A percentile compares a stretch with the other conserved stretches of the same genome.
Evolutionary conservation across 2,113 vertebrate genomes (phyloP).

Genomic region (Blennius ocellaris): DNA sequence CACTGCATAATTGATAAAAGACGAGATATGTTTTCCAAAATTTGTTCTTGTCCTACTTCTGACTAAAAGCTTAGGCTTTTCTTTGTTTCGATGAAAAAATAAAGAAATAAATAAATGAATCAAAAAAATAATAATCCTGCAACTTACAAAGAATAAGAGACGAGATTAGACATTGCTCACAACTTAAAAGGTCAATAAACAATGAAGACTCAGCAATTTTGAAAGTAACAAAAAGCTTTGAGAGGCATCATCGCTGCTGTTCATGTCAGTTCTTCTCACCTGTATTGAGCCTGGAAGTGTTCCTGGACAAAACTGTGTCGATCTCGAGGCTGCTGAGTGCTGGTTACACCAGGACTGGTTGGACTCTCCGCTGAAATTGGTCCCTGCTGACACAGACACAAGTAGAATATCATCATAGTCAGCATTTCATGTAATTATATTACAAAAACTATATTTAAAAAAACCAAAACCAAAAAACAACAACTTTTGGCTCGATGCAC

Average conservation of each 20-base stretch:
- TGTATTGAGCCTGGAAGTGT: constrained; percentile 97
- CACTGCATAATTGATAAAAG: constrained; percentile 39
- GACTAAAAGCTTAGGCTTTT: not conserved
- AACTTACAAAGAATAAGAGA: not conserved
- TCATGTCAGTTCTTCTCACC: constrained; percentile 77
- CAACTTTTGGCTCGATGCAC: not conserved
- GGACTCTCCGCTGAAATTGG: constrained; percentile 64
- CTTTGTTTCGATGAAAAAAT: too few species aligned
- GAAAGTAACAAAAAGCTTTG: not conserved
- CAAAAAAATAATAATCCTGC: too few species aligned
- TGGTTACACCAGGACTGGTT: constrained; percentile 43
- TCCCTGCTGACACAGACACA: constrained; percentile 62
- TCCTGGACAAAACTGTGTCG: constrained; percentile 94
- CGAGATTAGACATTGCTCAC: not conserved
- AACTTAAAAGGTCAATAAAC: not conserved
- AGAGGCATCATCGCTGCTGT: not conserved
- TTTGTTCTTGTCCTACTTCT: constrained; percentile 15
- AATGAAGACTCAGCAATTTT: not conserved
- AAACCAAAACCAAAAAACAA: not conserved
- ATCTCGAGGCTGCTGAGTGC: constrained; percentile 64
- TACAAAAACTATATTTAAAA: too few species aligned
- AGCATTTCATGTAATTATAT: too few species aligned
- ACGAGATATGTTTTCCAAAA: constrained; percentile 39
- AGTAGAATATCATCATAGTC: not conserved
- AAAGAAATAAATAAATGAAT: too few species aligned